Evolutionary conservation across 2,113 vertebrate species (phyloP), one percentile per base, ranked within the genome.

Genomic region (Microcebus murinus): DNA sequence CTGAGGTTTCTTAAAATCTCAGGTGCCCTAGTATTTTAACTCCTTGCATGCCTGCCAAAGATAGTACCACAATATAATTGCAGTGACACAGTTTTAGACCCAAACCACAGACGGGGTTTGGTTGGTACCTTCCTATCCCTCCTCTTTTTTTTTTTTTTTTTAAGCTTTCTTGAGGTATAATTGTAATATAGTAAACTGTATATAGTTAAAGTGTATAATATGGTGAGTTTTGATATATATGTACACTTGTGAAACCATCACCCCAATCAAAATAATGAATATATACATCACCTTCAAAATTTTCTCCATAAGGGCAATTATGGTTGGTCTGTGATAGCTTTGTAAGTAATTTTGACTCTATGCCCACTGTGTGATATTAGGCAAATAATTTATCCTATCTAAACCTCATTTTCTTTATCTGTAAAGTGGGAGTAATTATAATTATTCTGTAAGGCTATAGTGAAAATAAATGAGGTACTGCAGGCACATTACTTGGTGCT

Each of bases 391-490:
- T 80, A 91, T 63, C 42, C 8, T 36, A 17, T 21, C 31, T 81
- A 59, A 92, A 31, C n/a, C 39, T 87, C 7, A 50, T 65, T 85
- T 95, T 94, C 80, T 81, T 76, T 97, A n/a, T 42, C 31, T 84
- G 34, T 86, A 59, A 91, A 93, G 71, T 96, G 25, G 2, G 48
- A 95, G 18, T 93, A 71, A 79, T 95, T 93, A 0, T 84, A 93
- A 77, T 91, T 93, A 88, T 92, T 88, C 12, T 45, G 52, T 70
- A 63, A 87, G 25, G 39, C 48, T 73, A 18, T 82, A 89, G 23
- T 84, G 57, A 91, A 93, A 86, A 81, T 63, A 96, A 68, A 57
- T 50, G n/a, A 63, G 55, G 87, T 87, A 42, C 12, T 87, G 0
- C 1, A 90, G 23, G 18, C 34, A 96, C 39, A 94, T 88, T 96